Percentiles rank a stretch among this genome's conserved stretches.
Evolutionary conservation across 1,140 invertebrate genomes (phyloP).

Genomic region (Scaptomyza graminum): DNA sequence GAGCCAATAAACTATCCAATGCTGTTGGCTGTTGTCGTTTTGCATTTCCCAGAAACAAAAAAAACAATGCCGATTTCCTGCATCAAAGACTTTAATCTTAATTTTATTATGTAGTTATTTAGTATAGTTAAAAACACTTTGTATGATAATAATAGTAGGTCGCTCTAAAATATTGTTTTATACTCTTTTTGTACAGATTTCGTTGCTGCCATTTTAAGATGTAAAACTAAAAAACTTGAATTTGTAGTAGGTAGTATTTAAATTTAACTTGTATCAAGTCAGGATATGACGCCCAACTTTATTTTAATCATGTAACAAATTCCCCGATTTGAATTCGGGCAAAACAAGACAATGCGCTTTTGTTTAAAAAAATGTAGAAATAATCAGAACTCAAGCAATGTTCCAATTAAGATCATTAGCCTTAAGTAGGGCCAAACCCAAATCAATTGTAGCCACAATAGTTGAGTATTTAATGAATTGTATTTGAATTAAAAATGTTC

Average conservation of each 20-base stretch:
- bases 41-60: conserved; percentile 8
- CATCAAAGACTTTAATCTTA: conserved; percentile 58
- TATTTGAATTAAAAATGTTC: conserved; percentile 72
- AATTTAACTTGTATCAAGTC: conserved; percentile 76
- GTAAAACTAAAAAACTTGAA: conserved; percentile 42
- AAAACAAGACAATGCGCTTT: conserved; percentile 27
- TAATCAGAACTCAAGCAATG: conserved; percentile 24
- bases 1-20: conserved; percentile 60
- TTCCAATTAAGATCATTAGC: conserved; percentile 29
- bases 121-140: conserved; percentile 27
- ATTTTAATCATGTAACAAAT: conserved; percentile 22
- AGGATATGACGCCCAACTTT: conserved; percentile 34
- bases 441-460: conserved; percentile 52
- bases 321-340: background rate
- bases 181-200: conserved; percentile 47
- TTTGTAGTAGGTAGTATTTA: conserved; percentile 42
- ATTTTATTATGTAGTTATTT: conserved; percentile 45
- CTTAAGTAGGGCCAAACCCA: conserved; percentile 69
- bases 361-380: no score
- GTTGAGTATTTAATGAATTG: conserved; percentile 62
- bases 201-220: conserved; percentile 56
- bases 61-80: conserved; percentile 35
- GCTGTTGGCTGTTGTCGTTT: conserved; percentile 13
- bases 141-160: conserved; percentile 37
- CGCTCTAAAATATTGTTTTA: conserved; percentile 58